Evolutionary conservation across 1,140 invertebrate genomes (phyloP), one percentile per base, ranked within the genome.

Genomic region (Delia radicum): DNA sequence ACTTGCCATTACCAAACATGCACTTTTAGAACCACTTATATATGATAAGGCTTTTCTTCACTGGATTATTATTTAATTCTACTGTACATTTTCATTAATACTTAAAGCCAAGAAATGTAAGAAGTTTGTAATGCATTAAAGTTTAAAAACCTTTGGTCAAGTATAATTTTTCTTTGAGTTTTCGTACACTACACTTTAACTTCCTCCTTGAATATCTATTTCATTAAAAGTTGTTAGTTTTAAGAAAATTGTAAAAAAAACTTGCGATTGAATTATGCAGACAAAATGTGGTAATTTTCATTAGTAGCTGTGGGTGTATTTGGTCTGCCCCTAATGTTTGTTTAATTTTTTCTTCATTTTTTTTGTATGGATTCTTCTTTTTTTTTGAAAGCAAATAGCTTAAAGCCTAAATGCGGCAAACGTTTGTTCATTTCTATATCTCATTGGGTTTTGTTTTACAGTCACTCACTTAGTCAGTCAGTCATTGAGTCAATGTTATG

Each of bases 401-500:
- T 67, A 31, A 67, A 67, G 28, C 63, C 27, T 67, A 67, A 67
- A 67, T 67, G 63, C 63, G 28, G 28, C 28, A 67, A 55, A 29
- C 18, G 63, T 67, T 67, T 67, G 63, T 67, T n/a, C 15, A n/a
- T 67, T 13, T 67, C 31, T 67, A 28, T 67, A 29, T 67, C 4
- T 67, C 15, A 8, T 29, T 67, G 6, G 1, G 12, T 63, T 63
- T 63, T 21, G 7, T 21, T 42, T 10, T 10, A 10, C 63, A 29
- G 28, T 67, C 63, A 29, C 63, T 67, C 27, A 63, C 21, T 63
- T 27, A 63, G 61, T 63, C 61, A 63, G 61, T 63, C 61, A 63
- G 61, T 63, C 61, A 63, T 27, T 63, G 26, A 63, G 61, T 63
- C 61, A 63, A 63, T 63, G 61, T 63, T 63, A 63, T 63, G 61